A percentile compares a stretch with the other conserved stretches of the same genome.
Conservation (phyloP, 2,888 invertebrate genomes). For the Trichogramma dendrolimi region DNA sequence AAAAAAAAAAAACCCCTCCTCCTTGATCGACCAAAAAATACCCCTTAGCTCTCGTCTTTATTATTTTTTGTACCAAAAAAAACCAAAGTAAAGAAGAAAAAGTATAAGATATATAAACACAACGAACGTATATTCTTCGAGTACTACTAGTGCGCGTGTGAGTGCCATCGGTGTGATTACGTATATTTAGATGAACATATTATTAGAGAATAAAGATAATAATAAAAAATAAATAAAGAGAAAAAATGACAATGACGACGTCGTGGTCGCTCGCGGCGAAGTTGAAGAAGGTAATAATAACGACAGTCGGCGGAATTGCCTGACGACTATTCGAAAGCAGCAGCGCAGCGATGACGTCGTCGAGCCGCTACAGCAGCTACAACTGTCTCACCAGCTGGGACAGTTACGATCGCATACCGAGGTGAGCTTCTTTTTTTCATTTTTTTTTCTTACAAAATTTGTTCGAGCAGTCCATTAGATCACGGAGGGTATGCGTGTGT, state of each 20-base stretch:
- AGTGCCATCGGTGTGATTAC: slow-evolving; percentile 1
- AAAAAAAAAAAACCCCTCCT: background rate
- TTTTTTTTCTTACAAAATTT: no score
- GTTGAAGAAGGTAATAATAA: background rate
- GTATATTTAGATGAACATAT: background rate
- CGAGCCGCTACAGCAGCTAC: slow-evolving; percentile 82
- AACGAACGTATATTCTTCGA: slow-evolving; percentile 6
- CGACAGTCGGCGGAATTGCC: background rate
- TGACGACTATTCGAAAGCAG: slow-evolving; percentile 10
- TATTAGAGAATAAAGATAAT: background rate
- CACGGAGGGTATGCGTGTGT: no score
- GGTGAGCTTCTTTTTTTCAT: slow-evolving; percentile 55
- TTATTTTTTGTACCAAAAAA: slow-evolving; percentile 8
- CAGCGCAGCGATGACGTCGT: slow-evolving; percentile 57
- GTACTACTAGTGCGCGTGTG: no score
- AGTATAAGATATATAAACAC: background rate
- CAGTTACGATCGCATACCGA: slow-evolving; percentile 85
- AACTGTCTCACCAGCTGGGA: slow-evolving; percentile 88
- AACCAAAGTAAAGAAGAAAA: background rate
- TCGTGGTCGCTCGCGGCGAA: background rate
- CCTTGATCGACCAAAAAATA: no score
- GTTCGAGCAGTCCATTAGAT: no score
- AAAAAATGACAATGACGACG: background rate
- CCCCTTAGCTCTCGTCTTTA: background rate
- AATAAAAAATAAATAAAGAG: background rate